Evolutionary conservation across 2,888 invertebrate species (phyloP), one percentile per base, ranked within the genome.

Genomic region (Napeogenes inachia): DNA sequence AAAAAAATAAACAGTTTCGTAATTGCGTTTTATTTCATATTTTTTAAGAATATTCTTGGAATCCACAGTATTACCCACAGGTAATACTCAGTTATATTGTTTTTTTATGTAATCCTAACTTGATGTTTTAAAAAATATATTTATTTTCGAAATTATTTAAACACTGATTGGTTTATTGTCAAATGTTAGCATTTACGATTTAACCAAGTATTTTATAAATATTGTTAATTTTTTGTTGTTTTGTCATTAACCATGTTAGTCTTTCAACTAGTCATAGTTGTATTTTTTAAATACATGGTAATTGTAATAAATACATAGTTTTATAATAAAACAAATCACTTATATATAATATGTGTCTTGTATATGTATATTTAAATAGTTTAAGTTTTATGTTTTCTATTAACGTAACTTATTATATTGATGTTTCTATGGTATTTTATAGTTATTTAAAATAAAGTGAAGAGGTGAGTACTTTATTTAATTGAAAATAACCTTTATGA

Each of bases 371-470:
- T 50, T 50, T 50, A 50, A 30, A 50, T 50, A 30, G 30, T 12
- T 50, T 50, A 50, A 50, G 10, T 50, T 30, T 50, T 30, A 30
- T 12, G 30, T 50, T 50, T 21, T 50, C 50, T 10, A n/a, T 50
- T 50, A 4, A 30, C 10, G 32, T 12, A 50, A 62, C 57, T 56
- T 63, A 63, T 65, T 63, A 6, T n/a, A 4, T 30, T 65, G 35
- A 60, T 60, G 60, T 65, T 63, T 63, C 65, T 63, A 62, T 60
- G 63, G 63, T 65, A 65, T 65, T 63, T 65, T 65, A 45, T 57
- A 54, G 45, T 57, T 33, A 8, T 59, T 59, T 56, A 56, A 59
- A 63, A 63, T 57, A 57, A 63, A 63, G 42, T 42, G 8, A 42
- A 35, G 35, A 35, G 8, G 12, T 42, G 42, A 42, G 12, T 6